A percentile compares a stretch with the other conserved stretches of the same genome.
Conservation (phyloP, 2,113 vertebrate species). For the Orcinus orca region DNA sequence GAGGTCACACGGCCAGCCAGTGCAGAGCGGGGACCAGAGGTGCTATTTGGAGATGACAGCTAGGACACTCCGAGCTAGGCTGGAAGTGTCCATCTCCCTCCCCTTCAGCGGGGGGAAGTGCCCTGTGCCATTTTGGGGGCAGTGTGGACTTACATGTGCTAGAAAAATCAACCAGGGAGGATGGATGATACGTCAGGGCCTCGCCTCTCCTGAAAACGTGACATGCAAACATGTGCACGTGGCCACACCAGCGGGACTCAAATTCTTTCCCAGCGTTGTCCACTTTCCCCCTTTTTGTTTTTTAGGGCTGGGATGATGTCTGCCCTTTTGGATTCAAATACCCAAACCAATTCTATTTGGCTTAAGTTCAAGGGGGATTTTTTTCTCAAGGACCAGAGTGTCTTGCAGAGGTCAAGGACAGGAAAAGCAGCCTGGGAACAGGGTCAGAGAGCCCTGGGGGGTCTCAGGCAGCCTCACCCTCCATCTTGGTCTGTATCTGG, state of each 20-base stretch:
- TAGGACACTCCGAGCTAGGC: neutral
- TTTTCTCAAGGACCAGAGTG: neutral
- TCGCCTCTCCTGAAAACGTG: neutral
- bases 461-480: neutral
- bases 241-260: neutral
- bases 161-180: neutral
- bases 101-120: neutral
- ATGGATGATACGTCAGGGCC: neutral
- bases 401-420: neutral
- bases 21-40: neutral
- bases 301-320: neutral
- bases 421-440: neutral
- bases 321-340: neutral
- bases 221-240: fast-evolving
- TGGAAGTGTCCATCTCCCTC: neutral
- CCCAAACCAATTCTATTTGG: neutral
- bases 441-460: neutral
- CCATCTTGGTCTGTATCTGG: neutral
- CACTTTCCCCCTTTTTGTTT: neutral
- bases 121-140: neutral
- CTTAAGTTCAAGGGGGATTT: neutral
- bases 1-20: neutral
- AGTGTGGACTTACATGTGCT: neutral
- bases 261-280: neutral
- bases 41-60: neutral